Evolutionary conservation across 1,140 invertebrate genomes (phyloP).

Genomic region (Episyrphus balteatus): DNA sequence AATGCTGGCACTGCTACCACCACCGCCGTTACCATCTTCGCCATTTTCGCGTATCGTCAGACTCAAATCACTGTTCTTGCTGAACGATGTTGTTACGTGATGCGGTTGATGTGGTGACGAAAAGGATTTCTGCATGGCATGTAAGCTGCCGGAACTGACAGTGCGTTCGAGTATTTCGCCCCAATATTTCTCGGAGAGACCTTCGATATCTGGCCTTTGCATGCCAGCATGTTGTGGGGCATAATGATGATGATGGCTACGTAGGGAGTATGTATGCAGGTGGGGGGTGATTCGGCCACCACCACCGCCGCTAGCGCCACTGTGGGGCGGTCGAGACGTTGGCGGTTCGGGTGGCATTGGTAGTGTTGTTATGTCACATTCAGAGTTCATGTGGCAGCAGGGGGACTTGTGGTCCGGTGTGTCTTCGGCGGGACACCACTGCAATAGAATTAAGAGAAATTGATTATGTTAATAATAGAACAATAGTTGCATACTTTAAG

Average conservation of each 20-base stretch:
- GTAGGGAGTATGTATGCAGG: conserved; percentile 25
- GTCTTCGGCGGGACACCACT: conserved; percentile 33
- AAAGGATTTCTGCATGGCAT: conserved; percentile 46
- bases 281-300: conserved; percentile 19
- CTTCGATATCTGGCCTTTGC: conserved; percentile 49
- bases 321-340: conserved; percentile 23
- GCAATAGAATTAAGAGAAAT: conserved; percentile 10
- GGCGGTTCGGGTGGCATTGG: conserved; percentile 32
- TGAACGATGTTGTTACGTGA: conserved; percentile 31
- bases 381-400: conserved; percentile 36
- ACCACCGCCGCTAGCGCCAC: conserved; percentile 4
- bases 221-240: conserved; percentile 7
- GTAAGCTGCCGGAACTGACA: conserved; percentile 54
- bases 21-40: not conserved
- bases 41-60: conserved; percentile 17
- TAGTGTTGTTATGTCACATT: conserved; percentile 33
- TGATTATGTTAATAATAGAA: not conserved
- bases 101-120: conserved; percentile 17
- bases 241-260: conserved; percentile 11
- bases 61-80: conserved; percentile 33
- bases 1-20: not conserved
- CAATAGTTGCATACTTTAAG: not conserved
- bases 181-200: conserved; percentile 64
- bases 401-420: conserved; percentile 35
- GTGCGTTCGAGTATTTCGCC: conserved; percentile 62